These are phyloP conservation scores for Lanius collurio DNA, from an alignment of 2,113 vertebrate genomes.

Conservation along the genomic window DNA sequence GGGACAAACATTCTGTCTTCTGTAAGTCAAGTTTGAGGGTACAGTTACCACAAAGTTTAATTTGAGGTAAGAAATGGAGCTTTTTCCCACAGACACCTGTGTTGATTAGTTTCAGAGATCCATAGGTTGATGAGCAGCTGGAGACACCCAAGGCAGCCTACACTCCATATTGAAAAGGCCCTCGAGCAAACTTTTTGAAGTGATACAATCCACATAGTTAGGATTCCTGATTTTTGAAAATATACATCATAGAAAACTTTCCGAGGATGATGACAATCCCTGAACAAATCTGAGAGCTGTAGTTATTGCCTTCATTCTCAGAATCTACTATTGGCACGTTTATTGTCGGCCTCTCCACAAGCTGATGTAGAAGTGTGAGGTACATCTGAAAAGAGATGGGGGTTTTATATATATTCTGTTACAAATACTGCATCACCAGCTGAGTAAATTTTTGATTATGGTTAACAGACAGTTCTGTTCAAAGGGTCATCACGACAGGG, in stretches of 20 bases:
- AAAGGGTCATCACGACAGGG: background rate
- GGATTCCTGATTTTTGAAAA: background rate
- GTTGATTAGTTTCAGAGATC: background rate
- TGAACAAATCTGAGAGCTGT: background rate
- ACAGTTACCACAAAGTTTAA: background rate
- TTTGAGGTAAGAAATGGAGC: background rate
- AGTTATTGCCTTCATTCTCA: background rate
- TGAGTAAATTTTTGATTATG: background rate
- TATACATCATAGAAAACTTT: background rate
- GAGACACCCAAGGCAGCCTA: background rate
- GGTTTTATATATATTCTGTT: background rate
- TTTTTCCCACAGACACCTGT: background rate
- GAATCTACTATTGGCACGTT: background rate
- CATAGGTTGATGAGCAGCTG: background rate
- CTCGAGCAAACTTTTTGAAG: background rate
- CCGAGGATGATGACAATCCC: background rate
- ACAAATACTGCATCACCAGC: background rate
- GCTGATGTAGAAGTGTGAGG: background rate
- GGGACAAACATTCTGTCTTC: background rate
- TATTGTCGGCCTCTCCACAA: background rate
- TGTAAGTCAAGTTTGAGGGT: background rate
- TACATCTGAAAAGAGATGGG: background rate
- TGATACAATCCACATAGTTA: background rate
- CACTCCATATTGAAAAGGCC: background rate
- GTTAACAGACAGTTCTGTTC: background rate